Percentiles rank a stretch among this genome's conserved stretches.
phyloP scores from a whole-genome alignment of 2,113 vertebrate genomes.

The Larimichthys crocea region DNA sequence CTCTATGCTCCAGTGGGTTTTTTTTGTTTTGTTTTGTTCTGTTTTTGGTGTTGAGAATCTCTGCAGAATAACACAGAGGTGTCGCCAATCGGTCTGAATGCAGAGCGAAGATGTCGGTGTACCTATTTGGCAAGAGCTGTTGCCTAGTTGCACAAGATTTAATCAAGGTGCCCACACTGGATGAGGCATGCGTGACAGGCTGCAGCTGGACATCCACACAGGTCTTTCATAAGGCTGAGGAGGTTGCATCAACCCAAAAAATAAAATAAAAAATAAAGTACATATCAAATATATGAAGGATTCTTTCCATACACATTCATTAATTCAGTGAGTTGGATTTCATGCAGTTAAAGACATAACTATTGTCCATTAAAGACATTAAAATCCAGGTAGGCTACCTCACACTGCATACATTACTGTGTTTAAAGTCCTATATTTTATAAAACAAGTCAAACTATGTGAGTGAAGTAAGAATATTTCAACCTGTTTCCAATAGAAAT shows the following conservation, averaged over 20 bases:
- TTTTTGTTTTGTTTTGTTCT: neutral
- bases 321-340: constrained; percentile 11
- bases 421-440: neutral
- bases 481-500: neutral
- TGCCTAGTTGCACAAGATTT: constrained; percentile 55
- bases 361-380: neutral
- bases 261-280: neutral
- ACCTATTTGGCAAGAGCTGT: constrained; percentile 16
- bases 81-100: neutral
- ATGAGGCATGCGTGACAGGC: constrained; percentile 15
- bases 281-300: neutral
- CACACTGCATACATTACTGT: neutral
- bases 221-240: neutral
- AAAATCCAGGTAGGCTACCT: neutral
- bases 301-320: neutral
- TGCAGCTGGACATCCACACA: neutral
- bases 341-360: constrained; percentile 1
- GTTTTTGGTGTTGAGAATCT: constrained; percentile 2
- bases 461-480: neutral
- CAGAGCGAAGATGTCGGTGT: neutral
- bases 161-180: constrained; percentile 53
- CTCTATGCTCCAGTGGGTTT: neutral
- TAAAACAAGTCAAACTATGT: neutral
- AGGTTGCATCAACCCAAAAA: constrained; percentile 4
- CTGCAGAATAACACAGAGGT: neutral